Evolutionary conservation across 2,113 vertebrate genomes (phyloP).

Genomic region (Scalopus aquaticus): DNA sequence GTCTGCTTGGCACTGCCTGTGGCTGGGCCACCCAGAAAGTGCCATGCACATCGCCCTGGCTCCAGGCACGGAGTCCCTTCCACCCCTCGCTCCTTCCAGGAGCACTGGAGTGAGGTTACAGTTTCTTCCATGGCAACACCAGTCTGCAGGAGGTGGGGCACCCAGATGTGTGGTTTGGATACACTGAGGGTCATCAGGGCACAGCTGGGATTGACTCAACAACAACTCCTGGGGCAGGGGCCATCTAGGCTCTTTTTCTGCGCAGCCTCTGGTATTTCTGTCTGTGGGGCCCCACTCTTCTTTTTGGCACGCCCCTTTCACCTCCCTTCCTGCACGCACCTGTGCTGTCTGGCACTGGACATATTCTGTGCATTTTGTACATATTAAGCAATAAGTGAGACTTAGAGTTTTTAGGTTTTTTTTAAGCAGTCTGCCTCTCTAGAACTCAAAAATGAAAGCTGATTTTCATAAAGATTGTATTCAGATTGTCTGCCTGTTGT

Average conservation of each 20-base stretch:
- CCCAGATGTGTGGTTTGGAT: background rate
- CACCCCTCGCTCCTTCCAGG: background rate
- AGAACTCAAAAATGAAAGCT: background rate
- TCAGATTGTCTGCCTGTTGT: background rate
- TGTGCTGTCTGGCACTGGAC: background rate
- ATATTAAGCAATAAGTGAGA: background rate
- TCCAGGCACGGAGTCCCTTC: background rate
- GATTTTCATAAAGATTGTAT: background rate
- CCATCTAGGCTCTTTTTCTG: accelerated
- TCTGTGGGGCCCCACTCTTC: background rate
- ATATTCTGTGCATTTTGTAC: background rate
- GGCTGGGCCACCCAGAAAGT: background rate
- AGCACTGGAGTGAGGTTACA: background rate
- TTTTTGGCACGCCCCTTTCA: background rate
- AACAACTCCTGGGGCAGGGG: too few relatives aligned
- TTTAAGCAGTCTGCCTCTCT: background rate
- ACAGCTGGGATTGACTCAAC: background rate
- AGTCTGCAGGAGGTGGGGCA: background rate
- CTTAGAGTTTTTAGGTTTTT: background rate
- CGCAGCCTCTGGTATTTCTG: background rate
- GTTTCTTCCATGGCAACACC: too few relatives aligned
- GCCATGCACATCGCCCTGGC: background rate
- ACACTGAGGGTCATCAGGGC: too few relatives aligned
- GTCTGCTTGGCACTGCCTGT: background rate
- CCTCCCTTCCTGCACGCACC: accelerated